phyloP scores from a whole-genome alignment of 2,113 vertebrate species.

The Pungitius pungitius region DNA sequence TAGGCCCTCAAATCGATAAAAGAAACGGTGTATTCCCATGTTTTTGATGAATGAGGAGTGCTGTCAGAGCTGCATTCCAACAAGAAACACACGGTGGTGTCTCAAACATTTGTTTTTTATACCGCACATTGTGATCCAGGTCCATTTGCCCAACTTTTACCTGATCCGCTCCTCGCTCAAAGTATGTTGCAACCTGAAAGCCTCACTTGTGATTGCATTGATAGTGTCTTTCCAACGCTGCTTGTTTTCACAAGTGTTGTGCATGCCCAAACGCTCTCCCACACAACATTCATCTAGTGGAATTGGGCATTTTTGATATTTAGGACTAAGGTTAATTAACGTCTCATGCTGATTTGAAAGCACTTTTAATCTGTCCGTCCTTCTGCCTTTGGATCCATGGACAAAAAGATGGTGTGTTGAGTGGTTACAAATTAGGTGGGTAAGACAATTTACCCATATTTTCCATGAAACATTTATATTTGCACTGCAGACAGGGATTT shows the following conservation, averaged over 20 bases:
- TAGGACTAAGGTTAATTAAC: neutral
- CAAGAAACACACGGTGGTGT: neutral
- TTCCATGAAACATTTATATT: neutral
- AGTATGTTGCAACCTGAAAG: conserved; percentile 44
- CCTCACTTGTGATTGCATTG: conserved; percentile 26
- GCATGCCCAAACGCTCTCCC: conserved; percentile 49
- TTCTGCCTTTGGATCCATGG: neutral
- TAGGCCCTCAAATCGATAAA: conserved; percentile 45
- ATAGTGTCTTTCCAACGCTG: conserved; percentile 27
- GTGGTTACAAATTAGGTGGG: neutral
- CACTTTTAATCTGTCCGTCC: neutral
- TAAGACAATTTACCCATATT: neutral
- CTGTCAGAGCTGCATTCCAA: conserved; percentile 36
- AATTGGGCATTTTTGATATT: conserved; percentile 10
- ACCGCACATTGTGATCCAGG: conserved; percentile 15
- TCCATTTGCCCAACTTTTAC: conserved; percentile 23
- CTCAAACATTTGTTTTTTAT: conserved; percentile 35
- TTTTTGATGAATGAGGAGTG: conserved; percentile 11
- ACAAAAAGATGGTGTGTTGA: neutral
- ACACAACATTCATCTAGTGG: conserved; percentile 13
- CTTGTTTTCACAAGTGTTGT: conserved; percentile 59
- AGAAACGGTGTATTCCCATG: neutral
- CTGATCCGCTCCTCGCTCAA: conserved; percentile 25
- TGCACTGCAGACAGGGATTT: neutral
- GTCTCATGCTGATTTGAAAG: neutral